Evolutionary conservation across 2,888 invertebrate species (phyloP), one percentile per base, ranked within the genome.

Genomic region (Ormyrus labotus): DNA sequence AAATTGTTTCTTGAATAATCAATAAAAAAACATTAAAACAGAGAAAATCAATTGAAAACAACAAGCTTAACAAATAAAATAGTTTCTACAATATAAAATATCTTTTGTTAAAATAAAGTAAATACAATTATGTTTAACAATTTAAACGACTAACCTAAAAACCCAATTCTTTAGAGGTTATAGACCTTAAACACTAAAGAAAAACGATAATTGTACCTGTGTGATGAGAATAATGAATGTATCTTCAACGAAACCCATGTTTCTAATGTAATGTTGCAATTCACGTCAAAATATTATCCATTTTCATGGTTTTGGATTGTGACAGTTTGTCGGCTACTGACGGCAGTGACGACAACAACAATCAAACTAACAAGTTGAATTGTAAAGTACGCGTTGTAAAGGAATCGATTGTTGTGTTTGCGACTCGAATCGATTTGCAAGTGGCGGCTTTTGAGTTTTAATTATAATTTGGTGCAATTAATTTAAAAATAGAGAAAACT

Each of bases 161-260:
- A 72, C 61, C 74, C 57, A 70, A 19, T 72, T 19, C 71, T 76
- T 69, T 34, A 34, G 63, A 81, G 80, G 78, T 83, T 78, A 78
- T 50, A 7, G 3, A 0, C 34, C 6, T 7, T n/a, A 34, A 65
- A 10, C 53, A 10, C 47, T 51, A 10, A 10, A 45, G 45, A 51
- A 73, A 11, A 34, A 72, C 19, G 47, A 73, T 72, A 55, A 87
- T 89, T 90, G 13, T 91, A 95, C 96, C 93, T 96, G 95, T 72
- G 97, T 96, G 87, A 95, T 93, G 84, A 96, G 93, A 90, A 97
- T 95, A 83, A 97, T 95, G 82, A 95, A 92, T 58, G 96, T 96
- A 92, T 97, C 97, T 90, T 95, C 95, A 77, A 96, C 90, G 90
- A 97, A 96, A 85, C 94, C 95, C 97, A 97, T 97, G 81, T 83